Evolutionary conservation across 2,797 vertebrate genomes (phyloP).

Genomic region (Oreochromis mossambicus): DNA sequence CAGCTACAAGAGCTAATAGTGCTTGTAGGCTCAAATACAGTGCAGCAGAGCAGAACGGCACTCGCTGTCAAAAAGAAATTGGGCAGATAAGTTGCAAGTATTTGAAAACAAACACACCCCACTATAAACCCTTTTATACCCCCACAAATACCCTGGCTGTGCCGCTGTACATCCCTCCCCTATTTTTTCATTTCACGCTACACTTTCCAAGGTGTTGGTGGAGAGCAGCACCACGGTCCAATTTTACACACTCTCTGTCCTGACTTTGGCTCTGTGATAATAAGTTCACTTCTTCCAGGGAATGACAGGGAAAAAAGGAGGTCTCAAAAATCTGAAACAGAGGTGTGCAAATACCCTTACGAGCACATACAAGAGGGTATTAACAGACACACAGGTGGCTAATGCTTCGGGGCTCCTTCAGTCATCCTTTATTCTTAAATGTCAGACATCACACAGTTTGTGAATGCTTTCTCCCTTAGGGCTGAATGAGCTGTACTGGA

Average conservation of each 20-base stretch:
- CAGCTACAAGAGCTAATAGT: conserved; percentile 44
- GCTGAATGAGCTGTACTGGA: background rate
- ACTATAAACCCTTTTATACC: conserved; percentile 21
- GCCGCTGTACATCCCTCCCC: background rate
- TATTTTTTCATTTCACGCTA: conserved; percentile 60
- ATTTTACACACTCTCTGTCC: conserved; percentile 27
- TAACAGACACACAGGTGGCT: conserved; percentile 27
- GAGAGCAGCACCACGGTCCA: conserved; percentile 12
- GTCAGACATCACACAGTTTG: conserved; percentile 28
- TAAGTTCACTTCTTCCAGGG: conserved; percentile 35
- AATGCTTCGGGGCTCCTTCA: conserved; percentile 7
- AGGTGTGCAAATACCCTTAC: background rate
- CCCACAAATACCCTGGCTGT: background rate
- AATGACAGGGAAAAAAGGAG: conserved; percentile 4
- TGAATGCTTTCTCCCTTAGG: conserved; percentile 7
- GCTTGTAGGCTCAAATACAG: conserved; percentile 50
- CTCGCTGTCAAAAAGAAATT: conserved; percentile 49
- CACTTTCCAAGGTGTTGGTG: conserved; percentile 44
- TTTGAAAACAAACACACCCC: conserved; percentile 40
- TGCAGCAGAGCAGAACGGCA: conserved; percentile 46
- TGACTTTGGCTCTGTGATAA: conserved; percentile 28
- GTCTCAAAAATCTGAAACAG: background rate
- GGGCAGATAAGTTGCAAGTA: conserved; percentile 51
- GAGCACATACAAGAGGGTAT: background rate
- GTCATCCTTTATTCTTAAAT: conserved; percentile 30